A percentile compares a stretch with the other conserved stretches of the same genome.
phyloP scores from a whole-genome alignment of 2,113 vertebrate species.

The Rhinopithecus roxellana region DNA sequence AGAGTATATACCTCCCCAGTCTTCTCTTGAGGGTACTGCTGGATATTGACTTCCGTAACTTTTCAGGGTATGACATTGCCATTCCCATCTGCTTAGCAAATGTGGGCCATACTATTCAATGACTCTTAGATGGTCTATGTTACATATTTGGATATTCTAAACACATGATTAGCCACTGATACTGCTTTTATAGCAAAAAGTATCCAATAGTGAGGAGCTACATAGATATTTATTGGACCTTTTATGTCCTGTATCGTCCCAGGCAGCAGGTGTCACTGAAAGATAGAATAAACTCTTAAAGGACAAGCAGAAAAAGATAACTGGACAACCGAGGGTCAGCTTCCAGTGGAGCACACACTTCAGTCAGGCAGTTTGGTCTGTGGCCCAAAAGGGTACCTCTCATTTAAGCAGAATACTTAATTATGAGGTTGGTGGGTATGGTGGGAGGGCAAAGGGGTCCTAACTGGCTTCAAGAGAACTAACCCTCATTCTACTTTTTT shows the following conservation, averaged over 20 bases:
- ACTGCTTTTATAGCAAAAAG: not conserved
- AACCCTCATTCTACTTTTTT: not conserved
- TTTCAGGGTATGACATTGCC: not conserved
- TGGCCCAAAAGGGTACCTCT: not conserved
- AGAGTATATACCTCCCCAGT: not conserved
- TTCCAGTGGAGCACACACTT: not conserved
- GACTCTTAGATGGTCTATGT: not conserved
- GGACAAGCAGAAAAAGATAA: not conserved
- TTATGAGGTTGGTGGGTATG: not conserved
- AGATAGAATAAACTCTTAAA: not conserved
- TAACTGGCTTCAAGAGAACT: not conserved
- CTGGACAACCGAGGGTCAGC: not conserved
- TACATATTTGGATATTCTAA: not conserved
- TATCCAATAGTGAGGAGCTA: not conserved
- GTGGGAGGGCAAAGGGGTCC: not conserved
- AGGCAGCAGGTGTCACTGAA: not conserved
- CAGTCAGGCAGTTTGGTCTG: not conserved
- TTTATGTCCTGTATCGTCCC: not conserved
- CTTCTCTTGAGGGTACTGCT: not conserved
- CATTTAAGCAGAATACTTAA: not conserved
- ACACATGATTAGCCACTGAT: not conserved
- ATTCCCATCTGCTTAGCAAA: not conserved
- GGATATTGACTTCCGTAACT: not conserved
- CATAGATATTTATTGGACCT: not conserved
- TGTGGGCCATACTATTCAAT: not conserved